Evolutionary conservation across 2,113 vertebrate genomes (phyloP).

Genomic region (Neodontobutis hainanensis): DNA sequence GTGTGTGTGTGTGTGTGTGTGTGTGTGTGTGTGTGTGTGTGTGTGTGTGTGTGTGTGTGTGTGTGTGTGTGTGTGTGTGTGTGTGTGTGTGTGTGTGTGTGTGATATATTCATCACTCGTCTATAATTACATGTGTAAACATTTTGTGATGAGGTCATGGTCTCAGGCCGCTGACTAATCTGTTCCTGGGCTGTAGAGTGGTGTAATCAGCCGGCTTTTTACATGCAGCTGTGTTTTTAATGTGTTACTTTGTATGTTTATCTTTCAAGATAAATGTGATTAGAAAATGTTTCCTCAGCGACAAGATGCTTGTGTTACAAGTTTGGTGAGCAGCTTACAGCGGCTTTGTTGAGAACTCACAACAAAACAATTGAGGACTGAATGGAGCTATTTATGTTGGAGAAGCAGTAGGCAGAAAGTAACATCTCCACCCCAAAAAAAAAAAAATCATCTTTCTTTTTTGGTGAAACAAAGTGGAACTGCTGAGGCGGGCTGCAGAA

Average conservation of each 20-base stretch:
- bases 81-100: constrained; percentile 22
- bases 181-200: constrained; percentile 57
- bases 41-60: no score
- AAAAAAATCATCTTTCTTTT: constrained; percentile 32
- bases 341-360: constrained; percentile 38
- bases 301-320: constrained; percentile 27
- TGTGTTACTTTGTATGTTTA: constrained; percentile 25
- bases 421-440: constrained; percentile 5
- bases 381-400: constrained; percentile 45
- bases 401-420: constrained; percentile 43
- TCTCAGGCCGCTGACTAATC: constrained; percentile 67
- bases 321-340: constrained; percentile 27
- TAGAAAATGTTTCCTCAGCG: constrained; percentile 32
- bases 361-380: constrained; percentile 17
- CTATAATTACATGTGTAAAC: constrained; percentile 75
- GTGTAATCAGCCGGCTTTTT: constrained; percentile 52
- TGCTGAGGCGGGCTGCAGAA: constrained; percentile 15
- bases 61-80: constrained; percentile 32
- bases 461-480: constrained; percentile 29
- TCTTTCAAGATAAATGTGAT: constrained; percentile 11
- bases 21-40: not conserved
- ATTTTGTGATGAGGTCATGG: constrained; percentile 71
- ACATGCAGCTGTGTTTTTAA: constrained; percentile 22
- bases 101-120: constrained; percentile 67
- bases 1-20: constrained; percentile 5